Conservation (phyloP, 1,140 invertebrate genomes). For the Camponotus vicinus region DNA sequence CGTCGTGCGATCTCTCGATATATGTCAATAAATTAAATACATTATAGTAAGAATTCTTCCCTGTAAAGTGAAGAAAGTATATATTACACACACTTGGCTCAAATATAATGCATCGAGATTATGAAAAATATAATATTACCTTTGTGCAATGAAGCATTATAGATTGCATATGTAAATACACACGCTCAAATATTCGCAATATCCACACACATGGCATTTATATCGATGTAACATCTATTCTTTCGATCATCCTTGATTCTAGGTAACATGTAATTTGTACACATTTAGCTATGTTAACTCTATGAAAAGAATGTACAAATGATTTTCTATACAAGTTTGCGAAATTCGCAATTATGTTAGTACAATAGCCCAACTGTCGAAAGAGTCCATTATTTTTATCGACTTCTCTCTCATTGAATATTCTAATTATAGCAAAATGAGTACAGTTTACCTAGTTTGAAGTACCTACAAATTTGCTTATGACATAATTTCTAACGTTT, state of each 20-base stretch:
- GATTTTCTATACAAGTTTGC: constrained; percentile 71
- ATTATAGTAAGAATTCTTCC: constrained; percentile 69
- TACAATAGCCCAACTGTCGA: constrained; percentile 41
- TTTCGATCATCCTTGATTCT: constrained; percentile 35
- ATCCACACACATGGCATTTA: not conserved
- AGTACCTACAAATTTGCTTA: constrained; percentile 40
- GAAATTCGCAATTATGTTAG: constrained; percentile 62
- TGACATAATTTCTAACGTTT: constrained; percentile 24
- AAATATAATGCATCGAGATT: constrained; percentile 81
- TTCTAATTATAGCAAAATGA: constrained; percentile 8
- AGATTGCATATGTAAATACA: not conserved
- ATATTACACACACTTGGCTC: constrained; percentile 75
- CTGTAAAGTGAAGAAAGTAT: constrained; percentile 73
- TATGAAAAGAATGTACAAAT: constrained; percentile 74
- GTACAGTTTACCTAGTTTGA: constrained; percentile 25
- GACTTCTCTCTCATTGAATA: not conserved
- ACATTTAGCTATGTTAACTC: constrained; percentile 68
- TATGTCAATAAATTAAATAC: constrained; percentile 79
- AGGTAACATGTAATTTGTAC: constrained; percentile 73
- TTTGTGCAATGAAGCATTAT: constrained; percentile 82
- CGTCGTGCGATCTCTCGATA: constrained; percentile 60
- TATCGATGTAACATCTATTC: constrained; percentile 11
- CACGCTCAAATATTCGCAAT: constrained; percentile 59
- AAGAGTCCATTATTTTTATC: not conserved
- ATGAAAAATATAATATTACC: constrained; percentile 86